Percentiles rank a stretch among this genome's conserved stretches.
Conservation (phyloP, 2,797 vertebrate genomes). For the Limosa lapponica region DNA sequence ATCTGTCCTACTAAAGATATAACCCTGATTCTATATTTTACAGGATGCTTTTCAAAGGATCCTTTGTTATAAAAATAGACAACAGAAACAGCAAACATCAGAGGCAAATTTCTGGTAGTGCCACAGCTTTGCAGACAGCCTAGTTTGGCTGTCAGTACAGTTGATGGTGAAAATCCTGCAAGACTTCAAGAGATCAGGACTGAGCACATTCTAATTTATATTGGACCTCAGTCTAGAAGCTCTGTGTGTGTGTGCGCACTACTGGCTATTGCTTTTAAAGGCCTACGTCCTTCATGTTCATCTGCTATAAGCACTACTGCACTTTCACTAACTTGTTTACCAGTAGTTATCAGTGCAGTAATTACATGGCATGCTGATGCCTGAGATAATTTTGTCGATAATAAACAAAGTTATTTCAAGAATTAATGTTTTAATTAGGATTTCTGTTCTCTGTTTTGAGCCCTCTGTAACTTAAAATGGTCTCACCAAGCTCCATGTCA, state of each 20-base stretch:
- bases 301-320: not conserved
- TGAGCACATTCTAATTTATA: not conserved
- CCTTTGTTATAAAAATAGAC: not conserved
- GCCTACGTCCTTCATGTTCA: not conserved
- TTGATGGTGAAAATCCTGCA: not conserved
- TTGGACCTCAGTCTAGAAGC: not conserved
- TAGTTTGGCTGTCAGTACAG: not conserved
- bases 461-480: not conserved
- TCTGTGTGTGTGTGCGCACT: not conserved
- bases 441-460: slow-evolving; percentile 1
- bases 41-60: not conserved
- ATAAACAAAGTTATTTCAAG: not conserved
- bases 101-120: not conserved
- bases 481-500: not conserved
- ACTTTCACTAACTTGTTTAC: not conserved
- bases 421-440: slow-evolving; percentile 9
- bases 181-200: not conserved
- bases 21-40: not conserved
- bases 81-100: not conserved
- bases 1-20: not conserved
- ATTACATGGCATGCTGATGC: not conserved
- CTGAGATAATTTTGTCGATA: not conserved
- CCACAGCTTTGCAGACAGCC: not conserved
- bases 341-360: not conserved
- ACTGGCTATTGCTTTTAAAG: not conserved